Evolutionary conservation across 2,888 invertebrate genomes (phyloP).

Genomic region (Portevinia maculata): DNA sequence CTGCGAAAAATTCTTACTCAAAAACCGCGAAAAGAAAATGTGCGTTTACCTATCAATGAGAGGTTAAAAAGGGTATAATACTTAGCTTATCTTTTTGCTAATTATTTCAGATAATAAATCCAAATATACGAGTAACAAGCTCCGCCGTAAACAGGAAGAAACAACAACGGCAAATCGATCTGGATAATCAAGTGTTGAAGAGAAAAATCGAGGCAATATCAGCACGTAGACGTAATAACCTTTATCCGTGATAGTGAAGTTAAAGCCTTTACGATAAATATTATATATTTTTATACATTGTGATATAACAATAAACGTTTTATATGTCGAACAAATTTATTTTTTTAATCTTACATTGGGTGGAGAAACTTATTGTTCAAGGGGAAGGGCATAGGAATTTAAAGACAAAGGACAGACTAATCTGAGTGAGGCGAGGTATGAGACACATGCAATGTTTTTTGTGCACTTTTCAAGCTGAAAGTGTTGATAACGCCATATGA

Average conservation of each 20-base stretch:
- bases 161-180: conserved; percentile 85
- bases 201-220: conserved; percentile 81
- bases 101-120: conserved; percentile 6
- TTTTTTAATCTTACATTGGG: neutral
- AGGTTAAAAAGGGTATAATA: too few species aligned
- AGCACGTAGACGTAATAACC: conserved; percentile 17
- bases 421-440: too few species aligned
- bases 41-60: neutral
- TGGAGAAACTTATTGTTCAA: neutral
- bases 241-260: conserved; percentile 1
- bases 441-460: too few species aligned
- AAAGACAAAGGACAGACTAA: too few species aligned
- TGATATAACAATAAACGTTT: conserved; percentile 6
- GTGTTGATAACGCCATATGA: too few species aligned
- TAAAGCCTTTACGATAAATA: neutral
- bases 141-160: conserved; percentile 84
- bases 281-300: conserved; percentile 44
- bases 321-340: neutral
- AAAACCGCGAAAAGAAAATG: conserved; percentile 76
- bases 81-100: too few species aligned
- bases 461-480: too few species aligned
- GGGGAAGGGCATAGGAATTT: too few species aligned
- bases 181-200: conserved; percentile 84
- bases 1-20: conserved; percentile 85
- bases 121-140: conserved; percentile 75